These are phyloP conservation scores for Struthidea cinerea DNA, from an alignment of 2,113 vertebrate genomes.

Conservation along the genomic window DNA sequence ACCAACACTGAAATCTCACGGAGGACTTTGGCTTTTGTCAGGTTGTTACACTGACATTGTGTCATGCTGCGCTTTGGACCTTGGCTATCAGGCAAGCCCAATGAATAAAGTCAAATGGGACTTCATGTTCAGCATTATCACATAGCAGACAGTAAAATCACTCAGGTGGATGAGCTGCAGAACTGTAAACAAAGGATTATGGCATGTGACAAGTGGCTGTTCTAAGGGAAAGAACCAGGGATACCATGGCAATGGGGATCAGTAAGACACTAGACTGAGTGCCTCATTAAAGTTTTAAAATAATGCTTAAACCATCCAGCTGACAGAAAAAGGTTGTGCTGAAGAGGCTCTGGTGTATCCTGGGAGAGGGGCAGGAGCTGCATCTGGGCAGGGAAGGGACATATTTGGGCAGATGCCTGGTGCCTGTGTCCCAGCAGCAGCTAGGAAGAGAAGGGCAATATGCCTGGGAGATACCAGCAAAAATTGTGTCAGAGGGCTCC, in stretches of 20 bases:
- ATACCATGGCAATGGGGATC: background rate
- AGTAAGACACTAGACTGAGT: background rate
- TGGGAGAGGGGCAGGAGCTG: background rate
- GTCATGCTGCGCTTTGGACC: background rate
- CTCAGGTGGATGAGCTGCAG: background rate
- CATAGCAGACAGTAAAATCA: background rate
- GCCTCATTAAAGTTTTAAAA: background rate
- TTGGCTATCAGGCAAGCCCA: background rate
- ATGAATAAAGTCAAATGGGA: background rate
- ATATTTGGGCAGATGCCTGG: background rate
- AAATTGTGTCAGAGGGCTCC: background rate
- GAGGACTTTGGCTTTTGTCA: background rate
- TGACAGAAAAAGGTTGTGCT: background rate
- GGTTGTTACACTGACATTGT: background rate
- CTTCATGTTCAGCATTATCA: background rate
- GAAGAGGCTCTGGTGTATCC: background rate
- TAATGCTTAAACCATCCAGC: background rate
- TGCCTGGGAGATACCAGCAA: background rate
- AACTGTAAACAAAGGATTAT: background rate
- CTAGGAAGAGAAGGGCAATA: background rate
- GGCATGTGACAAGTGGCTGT: background rate
- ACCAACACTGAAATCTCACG: background rate
- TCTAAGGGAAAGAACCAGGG: background rate
- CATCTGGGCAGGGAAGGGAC: background rate
- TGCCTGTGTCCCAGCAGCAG: background rate